A percentile compares a stretch with the other conserved stretches of the same genome.
Evolutionary conservation across 1,140 invertebrate species (phyloP).

Genomic region (Drosophila tristis): DNA sequence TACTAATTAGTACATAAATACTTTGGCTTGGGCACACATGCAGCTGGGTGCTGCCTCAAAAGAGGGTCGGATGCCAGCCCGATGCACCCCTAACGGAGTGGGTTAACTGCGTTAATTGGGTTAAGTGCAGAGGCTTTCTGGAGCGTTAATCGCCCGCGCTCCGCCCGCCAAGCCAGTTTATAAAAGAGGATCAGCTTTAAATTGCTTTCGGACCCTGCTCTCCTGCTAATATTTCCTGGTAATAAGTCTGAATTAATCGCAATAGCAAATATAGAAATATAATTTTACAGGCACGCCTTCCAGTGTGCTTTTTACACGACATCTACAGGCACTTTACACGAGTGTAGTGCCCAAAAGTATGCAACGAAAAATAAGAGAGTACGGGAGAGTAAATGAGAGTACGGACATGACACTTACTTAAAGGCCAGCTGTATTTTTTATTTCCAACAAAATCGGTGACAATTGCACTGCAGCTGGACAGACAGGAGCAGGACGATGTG

Average conservation of each 20-base stretch:
- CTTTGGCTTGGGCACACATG: constrained; percentile 10
- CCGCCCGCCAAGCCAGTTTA: not conserved
- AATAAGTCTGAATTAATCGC: not conserved
- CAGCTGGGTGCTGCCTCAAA: constrained; percentile 10
- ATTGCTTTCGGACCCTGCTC: not conserved
- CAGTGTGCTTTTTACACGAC: no score
- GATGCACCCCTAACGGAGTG: constrained; percentile 21
- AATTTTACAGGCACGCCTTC: not conserved
- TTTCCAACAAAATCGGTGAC: no score
- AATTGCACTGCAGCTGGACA: no score
- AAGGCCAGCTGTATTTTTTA: not conserved
- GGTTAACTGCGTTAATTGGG: constrained; percentile 32
- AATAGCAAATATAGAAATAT: not conserved
- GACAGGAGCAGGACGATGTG: no score
- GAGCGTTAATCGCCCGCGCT: constrained; percentile 33
- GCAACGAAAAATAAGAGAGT: constrained; percentile 25
- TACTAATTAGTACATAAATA: constrained; percentile 58
- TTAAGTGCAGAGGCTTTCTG: constrained; percentile 22
- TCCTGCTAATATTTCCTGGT: not conserved
- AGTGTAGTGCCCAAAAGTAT: constrained; percentile 35
- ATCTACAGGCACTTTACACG: no score
- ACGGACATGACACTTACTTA: not conserved
- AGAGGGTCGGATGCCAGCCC: constrained; percentile 49
- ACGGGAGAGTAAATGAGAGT: no score
- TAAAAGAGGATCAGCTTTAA: no score